Evolutionary conservation across 2,797 vertebrate species (phyloP), one percentile per base, ranked within the genome.

Genomic region (Lithobates sylvaticus): DNA sequence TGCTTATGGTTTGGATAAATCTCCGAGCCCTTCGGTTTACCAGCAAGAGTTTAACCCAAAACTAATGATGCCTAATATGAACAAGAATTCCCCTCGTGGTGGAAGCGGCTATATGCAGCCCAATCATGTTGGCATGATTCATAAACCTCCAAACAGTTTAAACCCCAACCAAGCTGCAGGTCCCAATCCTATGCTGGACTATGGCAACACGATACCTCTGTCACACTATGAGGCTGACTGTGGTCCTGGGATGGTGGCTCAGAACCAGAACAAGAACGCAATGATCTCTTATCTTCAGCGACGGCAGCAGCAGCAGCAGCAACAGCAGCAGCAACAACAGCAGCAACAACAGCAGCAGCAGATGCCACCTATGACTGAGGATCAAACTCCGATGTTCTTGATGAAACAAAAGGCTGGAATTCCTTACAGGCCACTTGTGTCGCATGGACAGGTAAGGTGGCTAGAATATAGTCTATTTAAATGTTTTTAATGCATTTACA

Each of bases 131-230:
- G 94, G 86, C 90, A 96, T 99, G 93, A 88, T 99, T 61, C 97
- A 98, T 90, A 94, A 94, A 86, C 90, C 94, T 0, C 83, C 93
- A 0, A 95, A 92, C 86, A 92, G 86, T 29, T 93, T 97, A 85
- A 94, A 91, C 88, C 96, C 96, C 26, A 94, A 92, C 0, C 73
- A 83, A 18, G 50, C 77, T 32, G 44, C 77, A 13, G 93, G 90
- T 61, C 97, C 95, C 86, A 90, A 92, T 2, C 88, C 95, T 0
- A 91, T 97, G 91, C 91, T 97, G 64, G 97, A 94, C 94, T 99
- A 98, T 73, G 97, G 93, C 89, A 99, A 99, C 93, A 99, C 98
- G 87, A 97, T 97, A 90, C 98, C 98, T 64, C 94, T 99, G 89
- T 96, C 97, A 15, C 98, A 99, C 94, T 99, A 96, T 80, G 98